Evolutionary conservation across 2,888 invertebrate genomes (phyloP).

Genomic region (Helobdella robusta): DNA sequence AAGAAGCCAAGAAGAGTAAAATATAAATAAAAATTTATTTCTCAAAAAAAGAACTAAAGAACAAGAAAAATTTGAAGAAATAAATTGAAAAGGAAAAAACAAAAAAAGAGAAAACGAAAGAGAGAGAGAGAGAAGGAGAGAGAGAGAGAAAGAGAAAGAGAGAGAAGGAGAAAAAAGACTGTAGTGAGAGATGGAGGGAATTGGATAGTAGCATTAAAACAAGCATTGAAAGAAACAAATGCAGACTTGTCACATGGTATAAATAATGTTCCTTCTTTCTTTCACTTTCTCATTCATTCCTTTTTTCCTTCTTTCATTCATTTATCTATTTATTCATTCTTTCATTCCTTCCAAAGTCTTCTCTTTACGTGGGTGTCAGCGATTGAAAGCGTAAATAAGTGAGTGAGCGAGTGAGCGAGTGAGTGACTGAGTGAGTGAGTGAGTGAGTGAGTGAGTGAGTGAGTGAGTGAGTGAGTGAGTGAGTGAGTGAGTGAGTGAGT

Average conservation of each 20-base stretch:
- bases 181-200: no score
- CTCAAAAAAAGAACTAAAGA: no score
- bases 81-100: no score
- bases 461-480: slow-evolving; percentile 18
- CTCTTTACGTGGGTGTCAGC: slow-evolving; percentile 1
- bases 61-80: no score
- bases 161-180: not conserved
- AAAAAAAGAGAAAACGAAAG: no score
- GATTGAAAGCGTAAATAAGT: slow-evolving; percentile 15
- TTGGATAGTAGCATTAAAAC: no score
- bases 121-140: no score
- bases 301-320: not conserved
- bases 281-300: not conserved
- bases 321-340: slow-evolving; percentile 10
- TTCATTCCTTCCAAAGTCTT: not conserved
- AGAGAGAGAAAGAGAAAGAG: not conserved
- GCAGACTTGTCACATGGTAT: not conserved
- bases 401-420: slow-evolving; percentile 23
- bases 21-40: no score
- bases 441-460: slow-evolving; percentile 23
- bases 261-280: not conserved
- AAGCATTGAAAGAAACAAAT: not conserved
- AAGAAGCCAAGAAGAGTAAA: no score
- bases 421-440: slow-evolving; percentile 24
- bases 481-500: slow-evolving; percentile 13